A percentile compares a stretch with the other conserved stretches of the same genome.
These are phyloP conservation scores for Nasonia vitripennis DNA, from an alignment of 1,140 invertebrate genomes.

Conservation along the genomic window DNA sequence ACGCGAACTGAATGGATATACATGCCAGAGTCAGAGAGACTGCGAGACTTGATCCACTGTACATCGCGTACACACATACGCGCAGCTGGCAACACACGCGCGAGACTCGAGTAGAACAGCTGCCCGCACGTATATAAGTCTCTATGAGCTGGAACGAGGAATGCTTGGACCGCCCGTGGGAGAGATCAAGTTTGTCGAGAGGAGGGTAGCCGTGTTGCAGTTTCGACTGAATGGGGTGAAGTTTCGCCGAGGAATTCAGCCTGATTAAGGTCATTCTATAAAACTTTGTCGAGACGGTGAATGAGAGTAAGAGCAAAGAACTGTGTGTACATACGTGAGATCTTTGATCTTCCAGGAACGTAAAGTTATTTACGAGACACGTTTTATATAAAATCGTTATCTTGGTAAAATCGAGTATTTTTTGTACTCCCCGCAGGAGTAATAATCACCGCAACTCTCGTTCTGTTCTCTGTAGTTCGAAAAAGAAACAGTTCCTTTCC, in stretches of 20 bases:
- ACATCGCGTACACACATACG: too few species aligned
- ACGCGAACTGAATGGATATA: conserved; percentile 25
- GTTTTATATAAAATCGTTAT: too few species aligned
- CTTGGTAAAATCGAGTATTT: too few species aligned
- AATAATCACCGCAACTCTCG: neutral
- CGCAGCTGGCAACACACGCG: too few species aligned
- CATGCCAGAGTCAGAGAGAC: neutral
- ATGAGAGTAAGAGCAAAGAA: too few species aligned
- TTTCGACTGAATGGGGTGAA: neutral
- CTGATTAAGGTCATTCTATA: too few species aligned
- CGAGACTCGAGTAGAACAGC: too few species aligned
- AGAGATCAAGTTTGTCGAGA: neutral
- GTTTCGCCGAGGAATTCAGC: neutral
- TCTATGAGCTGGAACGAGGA: neutral
- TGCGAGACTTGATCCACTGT: neutral
- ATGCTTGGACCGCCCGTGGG: neutral
- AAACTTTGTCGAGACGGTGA: too few species aligned
- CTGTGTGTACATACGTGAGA: too few species aligned
- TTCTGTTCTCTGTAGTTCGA: neutral
- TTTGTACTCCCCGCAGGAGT: neutral
- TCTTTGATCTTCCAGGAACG: too few species aligned
- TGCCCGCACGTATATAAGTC: neutral
- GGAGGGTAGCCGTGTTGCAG: neutral
- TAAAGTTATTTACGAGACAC: too few species aligned
- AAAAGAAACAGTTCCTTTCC: neutral